Base-by-base conservation (phyloP, 2,888 invertebrate species). In the Gerris lacustris region DNA sequence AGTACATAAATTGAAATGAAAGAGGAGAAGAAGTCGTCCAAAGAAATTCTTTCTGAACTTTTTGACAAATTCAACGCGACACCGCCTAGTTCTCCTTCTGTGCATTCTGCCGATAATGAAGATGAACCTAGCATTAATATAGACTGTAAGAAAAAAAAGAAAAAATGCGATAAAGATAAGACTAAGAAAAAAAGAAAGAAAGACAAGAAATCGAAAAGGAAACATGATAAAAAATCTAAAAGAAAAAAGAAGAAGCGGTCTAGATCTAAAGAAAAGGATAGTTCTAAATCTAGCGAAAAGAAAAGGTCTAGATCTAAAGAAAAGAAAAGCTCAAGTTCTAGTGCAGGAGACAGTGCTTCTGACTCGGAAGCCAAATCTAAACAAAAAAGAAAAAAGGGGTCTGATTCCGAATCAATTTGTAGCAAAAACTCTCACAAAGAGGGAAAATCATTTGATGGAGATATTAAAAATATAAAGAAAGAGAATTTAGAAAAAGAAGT, bases 1-100 rank as follows among this genome's bases (percentile, higher is more conserved):
- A 4, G 31, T 31, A 31, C 31, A 31, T 31, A 31, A 31, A 31
- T 31, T 31, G 31, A 17, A 11, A 69, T 71, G 69, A 69, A 63
- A 18, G 71, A 71, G 67, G 67, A 66, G 45, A 67, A 66, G 55
- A 90, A 90, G 79, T 87, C 89, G 6, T 90, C 90, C 0, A 87
- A 85, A 78, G 91, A 93, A 81, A 92, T 93, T 77, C 83, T 93
- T 31, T 88, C 91, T 0, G 93, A 93, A 80, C 82, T 93, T 0
- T 92, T 93, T 77, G 84, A 89, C 77, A 88, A 86, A 44, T 90
- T 91, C 78, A 89, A 90, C 80, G 89, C 89, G 2, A 86, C 85
- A 75, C 89, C 89, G 15, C 89, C 86, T n/a, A 66, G 45, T 67
- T 6, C 66, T 47, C 55, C 44, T 17, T 47, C 71, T 47, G 62